These are phyloP conservation scores for Ptychobarbus kaznakovi DNA, from an alignment of 2,797 vertebrate genomes.

Conservation along the genomic window DNA sequence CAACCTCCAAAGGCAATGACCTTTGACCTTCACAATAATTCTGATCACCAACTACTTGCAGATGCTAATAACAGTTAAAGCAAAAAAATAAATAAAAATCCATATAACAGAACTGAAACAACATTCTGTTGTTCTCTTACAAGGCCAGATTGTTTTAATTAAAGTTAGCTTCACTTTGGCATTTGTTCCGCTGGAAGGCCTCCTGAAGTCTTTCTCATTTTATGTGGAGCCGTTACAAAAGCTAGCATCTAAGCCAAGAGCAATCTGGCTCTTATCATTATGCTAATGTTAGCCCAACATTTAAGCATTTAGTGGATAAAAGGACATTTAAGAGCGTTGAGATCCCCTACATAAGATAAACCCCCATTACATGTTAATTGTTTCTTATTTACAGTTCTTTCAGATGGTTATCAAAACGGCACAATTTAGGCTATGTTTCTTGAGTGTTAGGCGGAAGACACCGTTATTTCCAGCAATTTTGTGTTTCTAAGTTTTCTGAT, in stretches of 20 bases:
- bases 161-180: slow-evolving; percentile 19
- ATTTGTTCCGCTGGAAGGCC: background rate
- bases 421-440: slow-evolving; percentile 21
- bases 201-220: slow-evolving; percentile 25
- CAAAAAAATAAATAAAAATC: background rate
- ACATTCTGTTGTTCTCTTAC: slow-evolving; percentile 17
- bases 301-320: slow-evolving; percentile 58
- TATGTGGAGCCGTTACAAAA: slow-evolving; percentile 63
- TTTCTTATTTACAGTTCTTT: slow-evolving; percentile 68
- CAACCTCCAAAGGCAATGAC: background rate
- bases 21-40: slow-evolving; percentile 2
- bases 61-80: slow-evolving; percentile 24
- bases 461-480: slow-evolving; percentile 65
- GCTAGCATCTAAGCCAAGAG: slow-evolving; percentile 53
- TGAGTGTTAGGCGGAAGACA: slow-evolving; percentile 50
- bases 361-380: slow-evolving; percentile 77
- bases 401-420: slow-evolving; percentile 69
- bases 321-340: slow-evolving; percentile 59
- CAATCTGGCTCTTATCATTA: slow-evolving; percentile 65
- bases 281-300: slow-evolving; percentile 67
- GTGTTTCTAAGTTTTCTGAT: slow-evolving; percentile 69
- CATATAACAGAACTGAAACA: slow-evolving; percentile 1
- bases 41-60: background rate
- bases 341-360: slow-evolving; percentile 70
- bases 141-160: slow-evolving; percentile 41